Percentiles rank a stretch among this genome's conserved stretches.
phyloP scores from a whole-genome alignment of 2,113 vertebrate species.

The Megalops atlanticus region DNA sequence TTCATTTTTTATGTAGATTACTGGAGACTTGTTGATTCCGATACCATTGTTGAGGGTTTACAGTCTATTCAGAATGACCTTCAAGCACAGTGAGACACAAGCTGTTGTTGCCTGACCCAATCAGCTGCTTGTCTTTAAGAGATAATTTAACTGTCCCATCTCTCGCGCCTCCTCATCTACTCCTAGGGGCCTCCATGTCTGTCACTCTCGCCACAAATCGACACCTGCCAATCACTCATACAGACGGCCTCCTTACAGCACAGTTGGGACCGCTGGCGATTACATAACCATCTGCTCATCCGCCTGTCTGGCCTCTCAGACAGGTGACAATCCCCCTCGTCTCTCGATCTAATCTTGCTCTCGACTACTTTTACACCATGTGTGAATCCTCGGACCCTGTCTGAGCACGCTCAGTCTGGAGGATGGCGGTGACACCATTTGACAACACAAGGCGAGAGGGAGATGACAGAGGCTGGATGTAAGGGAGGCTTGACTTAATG shows the following conservation, averaged over 20 bases:
- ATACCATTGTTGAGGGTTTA: too few species aligned
- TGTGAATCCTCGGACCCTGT: background rate
- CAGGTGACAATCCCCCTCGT: conserved; percentile 51
- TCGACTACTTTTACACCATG: conserved; percentile 36
- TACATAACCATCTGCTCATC: conserved; percentile 45
- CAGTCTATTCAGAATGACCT: too few species aligned
- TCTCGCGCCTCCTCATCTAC: background rate
- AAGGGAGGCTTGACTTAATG: conserved; percentile 35
- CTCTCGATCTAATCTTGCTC: conserved; percentile 35
- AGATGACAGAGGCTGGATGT: conserved; percentile 28
- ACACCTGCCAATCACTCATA: background rate
- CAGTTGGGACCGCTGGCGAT: background rate
- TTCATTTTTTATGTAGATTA: too few species aligned
- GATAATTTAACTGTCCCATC: background rate
- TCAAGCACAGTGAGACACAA: too few species aligned
- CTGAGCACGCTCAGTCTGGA: background rate
- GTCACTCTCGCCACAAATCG: background rate
- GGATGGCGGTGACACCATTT: conserved; percentile 11
- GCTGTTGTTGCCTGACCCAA: too few species aligned
- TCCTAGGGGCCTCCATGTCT: background rate
- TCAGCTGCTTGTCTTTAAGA: too few species aligned
- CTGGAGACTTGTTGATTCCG: too few species aligned
- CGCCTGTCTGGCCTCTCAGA: conserved; percentile 36
- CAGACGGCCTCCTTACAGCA: too few species aligned
- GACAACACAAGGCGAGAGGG: conserved; percentile 36